Evolutionary conservation across 2,113 vertebrate species (phyloP), one percentile per base, ranked within the genome.

Genomic region (Gambusia holbrooki): DNA sequence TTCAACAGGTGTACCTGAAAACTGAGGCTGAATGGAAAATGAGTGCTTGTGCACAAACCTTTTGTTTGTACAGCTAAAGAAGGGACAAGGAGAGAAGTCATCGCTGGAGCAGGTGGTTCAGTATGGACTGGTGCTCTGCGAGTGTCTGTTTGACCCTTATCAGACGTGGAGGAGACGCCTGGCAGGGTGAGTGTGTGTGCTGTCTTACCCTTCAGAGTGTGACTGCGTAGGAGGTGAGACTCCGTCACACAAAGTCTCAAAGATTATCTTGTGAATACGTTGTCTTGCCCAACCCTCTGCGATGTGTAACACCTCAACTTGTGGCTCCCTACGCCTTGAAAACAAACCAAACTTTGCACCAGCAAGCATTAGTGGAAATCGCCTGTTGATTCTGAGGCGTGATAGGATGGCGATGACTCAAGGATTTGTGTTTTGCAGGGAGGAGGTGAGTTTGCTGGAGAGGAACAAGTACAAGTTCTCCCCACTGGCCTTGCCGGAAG

Each of bases 401-500:
- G 73, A 86, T 73, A 62, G 40, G 62, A 76, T 54, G 63, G 65
- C 4, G 19, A 13, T 90, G 83, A 90, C 73, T 83, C 1, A 5
- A 73, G 61, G 27, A 82, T 82, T 83, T 91, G 66, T 93, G 68
- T 91, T 73, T 90, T 66, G 3, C 84, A 99, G 98, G 89, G 97
- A 99, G 93, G 92, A 96, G 84, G 85, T 98, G 91, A 97, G 96
- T 73, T 73, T 92, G 29, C 82, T 95, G 93, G 97, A 99, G 93
- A 98, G 96, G 93, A 98, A 95, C 92, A 97, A 97, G 83, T 98
- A 98, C 90, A 99, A 98, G 93, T 98, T 98, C 72, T 69, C 93
- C n/a, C 96, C 98, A 0, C 94, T 96, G 1, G 79, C 87, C 32
- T 78, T 98, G 86, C 95, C 96, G 45, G 77, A 90, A 0, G 96